Percentiles rank a stretch among this genome's conserved stretches.
phyloP scores from a whole-genome alignment of 2,113 vertebrate genomes.

The Gadus macrocephalus region DNA sequence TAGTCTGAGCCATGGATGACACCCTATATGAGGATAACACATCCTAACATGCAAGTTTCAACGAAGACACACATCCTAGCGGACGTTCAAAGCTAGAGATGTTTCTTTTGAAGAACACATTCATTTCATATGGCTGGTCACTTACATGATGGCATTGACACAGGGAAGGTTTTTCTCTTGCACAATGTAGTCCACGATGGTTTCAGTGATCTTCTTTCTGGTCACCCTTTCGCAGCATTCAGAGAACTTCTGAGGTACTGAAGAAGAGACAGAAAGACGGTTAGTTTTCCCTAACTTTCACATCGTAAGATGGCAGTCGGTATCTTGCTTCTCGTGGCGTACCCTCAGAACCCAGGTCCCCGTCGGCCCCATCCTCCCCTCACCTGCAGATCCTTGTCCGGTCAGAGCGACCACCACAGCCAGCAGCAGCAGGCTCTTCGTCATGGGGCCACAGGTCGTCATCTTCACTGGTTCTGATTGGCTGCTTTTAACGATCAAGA shows the following conservation, averaged over 20 bases:
- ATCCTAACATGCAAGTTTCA: no score
- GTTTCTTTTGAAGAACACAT: no score
- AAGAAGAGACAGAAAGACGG: not conserved
- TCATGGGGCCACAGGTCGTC: constrained; percentile 12
- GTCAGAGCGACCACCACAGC: constrained; percentile 15
- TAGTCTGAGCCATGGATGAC: not conserved
- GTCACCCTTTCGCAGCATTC: constrained; percentile 27
- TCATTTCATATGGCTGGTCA: no score
- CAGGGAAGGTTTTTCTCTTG: constrained; percentile 28
- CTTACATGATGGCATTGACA: constrained; percentile 47
- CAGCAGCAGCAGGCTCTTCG: constrained; percentile 23
- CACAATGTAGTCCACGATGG: constrained; percentile 15
- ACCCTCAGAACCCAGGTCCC: not conserved
- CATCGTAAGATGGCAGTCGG: not conserved
- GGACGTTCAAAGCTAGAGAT: no score
- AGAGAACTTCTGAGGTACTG: constrained; percentile 24
- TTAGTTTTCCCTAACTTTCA: not conserved
- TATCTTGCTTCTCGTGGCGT: not conserved
- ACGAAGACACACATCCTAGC: no score
- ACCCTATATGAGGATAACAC: no score
- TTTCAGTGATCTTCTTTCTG: not conserved
- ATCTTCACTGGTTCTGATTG: constrained; percentile 26
- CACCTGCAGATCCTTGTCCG: constrained; percentile 20
- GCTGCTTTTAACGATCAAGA: not conserved
- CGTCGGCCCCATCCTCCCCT: not conserved